Conservation (phyloP, 2,113 vertebrate species). For the Oncorhynchus tshawytscha region DNA sequence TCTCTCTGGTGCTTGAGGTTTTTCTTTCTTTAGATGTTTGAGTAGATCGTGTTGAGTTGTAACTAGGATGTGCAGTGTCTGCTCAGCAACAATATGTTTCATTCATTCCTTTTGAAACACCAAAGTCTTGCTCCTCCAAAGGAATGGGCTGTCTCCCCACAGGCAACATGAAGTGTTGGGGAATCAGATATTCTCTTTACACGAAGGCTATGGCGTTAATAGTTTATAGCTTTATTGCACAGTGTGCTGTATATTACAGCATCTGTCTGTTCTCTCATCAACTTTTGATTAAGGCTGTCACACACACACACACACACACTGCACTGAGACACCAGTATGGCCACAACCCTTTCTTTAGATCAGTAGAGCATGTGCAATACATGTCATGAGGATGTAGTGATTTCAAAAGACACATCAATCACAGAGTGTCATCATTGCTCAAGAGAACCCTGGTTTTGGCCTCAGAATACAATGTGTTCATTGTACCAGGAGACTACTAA, state of each 20-base stretch:
- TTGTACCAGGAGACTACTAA: constrained; percentile 21
- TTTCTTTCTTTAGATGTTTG: not conserved
- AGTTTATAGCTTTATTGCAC: constrained; percentile 31
- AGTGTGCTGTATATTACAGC: constrained; percentile 2
- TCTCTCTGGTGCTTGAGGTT: not conserved
- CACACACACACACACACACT: not conserved
- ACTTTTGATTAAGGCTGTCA: not conserved
- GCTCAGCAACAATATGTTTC: not conserved
- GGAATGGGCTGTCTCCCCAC: constrained; percentile 26
- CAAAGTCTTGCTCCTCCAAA: not conserved
- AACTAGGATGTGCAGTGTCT: not conserved
- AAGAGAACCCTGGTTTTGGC: constrained; percentile 4
- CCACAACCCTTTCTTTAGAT: constrained; percentile 8
- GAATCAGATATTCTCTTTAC: constrained; percentile 57
- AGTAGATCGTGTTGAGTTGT: not conserved
- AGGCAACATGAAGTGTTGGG: constrained; percentile 34
- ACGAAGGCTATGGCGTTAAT: constrained; percentile 38
- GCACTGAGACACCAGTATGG: not conserved
- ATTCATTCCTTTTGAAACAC: not conserved
- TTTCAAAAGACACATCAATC: constrained; percentile 35
- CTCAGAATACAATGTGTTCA: not conserved
- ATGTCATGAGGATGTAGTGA: constrained; percentile 26
- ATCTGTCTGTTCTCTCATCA: not conserved
- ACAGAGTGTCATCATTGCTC: constrained; percentile 27
- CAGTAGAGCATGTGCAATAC: constrained; percentile 14